These are phyloP conservation scores for Gisinianus flammeolus DNA, from an alignment of 2,888 invertebrate species.

Conservation along the genomic window DNA sequence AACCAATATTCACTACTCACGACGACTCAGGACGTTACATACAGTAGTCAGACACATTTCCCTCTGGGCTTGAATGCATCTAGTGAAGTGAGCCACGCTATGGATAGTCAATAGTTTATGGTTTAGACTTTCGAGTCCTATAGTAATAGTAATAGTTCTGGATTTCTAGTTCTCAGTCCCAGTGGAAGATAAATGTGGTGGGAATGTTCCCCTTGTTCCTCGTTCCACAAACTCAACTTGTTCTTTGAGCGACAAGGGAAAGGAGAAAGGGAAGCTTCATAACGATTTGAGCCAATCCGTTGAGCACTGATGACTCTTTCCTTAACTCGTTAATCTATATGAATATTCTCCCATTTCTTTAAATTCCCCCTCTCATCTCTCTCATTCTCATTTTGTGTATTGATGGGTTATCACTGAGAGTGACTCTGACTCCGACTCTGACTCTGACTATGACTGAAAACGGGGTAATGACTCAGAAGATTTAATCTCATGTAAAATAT, in stretches of 20 bases:
- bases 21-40: too few relatives aligned
- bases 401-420: background rate
- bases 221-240: background rate
- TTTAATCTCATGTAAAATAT: background rate
- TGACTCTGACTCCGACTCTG: background rate
- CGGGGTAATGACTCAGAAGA: constrained; percentile 16
- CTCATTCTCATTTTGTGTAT: background rate
- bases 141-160: too few relatives aligned
- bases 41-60: too few relatives aligned
- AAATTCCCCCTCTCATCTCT: constrained; percentile 4
- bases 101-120: too few relatives aligned
- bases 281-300: constrained; percentile 28
- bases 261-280: too few relatives aligned
- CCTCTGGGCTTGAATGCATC: too few relatives aligned
- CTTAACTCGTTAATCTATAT: background rate
- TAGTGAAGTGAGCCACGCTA: too few relatives aligned
- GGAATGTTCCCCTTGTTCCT: too few relatives aligned
- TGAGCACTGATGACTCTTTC: constrained; percentile 26
- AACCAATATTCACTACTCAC: constrained; percentile 13
- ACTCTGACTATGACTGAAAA: background rate
- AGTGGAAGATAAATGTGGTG: background rate
- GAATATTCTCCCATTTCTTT: background rate
- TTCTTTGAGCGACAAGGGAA: background rate
- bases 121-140: too few relatives aligned
- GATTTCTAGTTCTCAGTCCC: too few relatives aligned